These are phyloP conservation scores for Anableps anableps DNA, from an alignment of 2,797 vertebrate genomes.

Conservation along the genomic window DNA sequence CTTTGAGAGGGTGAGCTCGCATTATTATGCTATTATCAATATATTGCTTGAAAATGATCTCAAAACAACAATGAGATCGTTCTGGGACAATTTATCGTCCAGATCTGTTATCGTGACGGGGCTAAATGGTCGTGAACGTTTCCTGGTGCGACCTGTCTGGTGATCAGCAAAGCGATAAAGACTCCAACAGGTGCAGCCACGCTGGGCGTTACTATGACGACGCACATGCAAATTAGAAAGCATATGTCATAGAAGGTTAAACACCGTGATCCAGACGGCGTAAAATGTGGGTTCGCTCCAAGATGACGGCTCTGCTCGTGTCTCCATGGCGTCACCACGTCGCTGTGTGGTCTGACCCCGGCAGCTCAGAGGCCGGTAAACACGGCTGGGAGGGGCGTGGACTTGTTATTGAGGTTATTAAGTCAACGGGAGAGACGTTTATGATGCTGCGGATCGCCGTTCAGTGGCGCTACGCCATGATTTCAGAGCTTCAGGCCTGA, in stretches of 20 bases:
- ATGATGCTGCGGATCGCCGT: neutral
- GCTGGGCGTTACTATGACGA: slow-evolving; percentile 12
- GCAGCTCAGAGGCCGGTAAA: slow-evolving; percentile 41
- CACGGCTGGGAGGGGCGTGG: slow-evolving; percentile 29
- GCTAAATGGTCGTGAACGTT: slow-evolving; percentile 3
- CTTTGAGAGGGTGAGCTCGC: too few relatives aligned
- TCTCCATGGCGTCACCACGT: slow-evolving; percentile 33
- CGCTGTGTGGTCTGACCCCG: slow-evolving; percentile 52
- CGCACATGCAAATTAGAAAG: slow-evolving; percentile 16
- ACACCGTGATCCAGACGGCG: slow-evolving; percentile 17
- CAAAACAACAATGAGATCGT: too few relatives aligned
- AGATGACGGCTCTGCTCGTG: slow-evolving; percentile 5
- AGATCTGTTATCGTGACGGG: too few relatives aligned
- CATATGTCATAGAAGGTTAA: slow-evolving; percentile 4
- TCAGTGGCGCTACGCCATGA: rapidly evolving
- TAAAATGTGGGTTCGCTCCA: slow-evolving; percentile 29
- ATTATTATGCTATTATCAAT: too few relatives aligned
- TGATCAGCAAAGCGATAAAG: neutral
- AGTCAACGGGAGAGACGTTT: slow-evolving; percentile 9
- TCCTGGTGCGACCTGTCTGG: neutral
- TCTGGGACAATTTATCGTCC: too few relatives aligned
- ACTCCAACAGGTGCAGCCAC: slow-evolving; percentile 11
- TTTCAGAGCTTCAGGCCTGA: neutral
- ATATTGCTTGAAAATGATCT: too few relatives aligned
- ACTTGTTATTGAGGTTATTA: slow-evolving; percentile 10